Conservation (phyloP, 2,888 invertebrate genomes). For the Cremastinae sp. region DNA sequence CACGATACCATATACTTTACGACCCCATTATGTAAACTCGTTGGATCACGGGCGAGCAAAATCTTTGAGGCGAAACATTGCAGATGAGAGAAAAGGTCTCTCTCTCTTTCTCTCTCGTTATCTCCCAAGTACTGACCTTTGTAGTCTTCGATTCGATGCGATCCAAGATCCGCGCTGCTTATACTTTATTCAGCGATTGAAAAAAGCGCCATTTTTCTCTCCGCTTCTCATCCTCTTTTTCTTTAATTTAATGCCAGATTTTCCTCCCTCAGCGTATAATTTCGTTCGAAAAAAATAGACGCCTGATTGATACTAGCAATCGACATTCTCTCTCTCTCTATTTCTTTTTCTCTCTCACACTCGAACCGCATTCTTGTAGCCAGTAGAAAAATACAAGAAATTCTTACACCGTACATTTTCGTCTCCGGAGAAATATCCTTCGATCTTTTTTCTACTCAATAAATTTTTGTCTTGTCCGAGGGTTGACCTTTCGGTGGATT, state of each 20-base stretch:
- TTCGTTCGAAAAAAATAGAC: conserved; percentile 40
- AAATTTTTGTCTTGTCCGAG: conserved; percentile 28
- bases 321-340: conserved; percentile 26
- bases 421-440: conserved; percentile 11
- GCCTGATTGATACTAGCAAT: conserved; percentile 46
- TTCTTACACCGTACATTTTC: conserved; percentile 40
- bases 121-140: conserved; percentile 54
- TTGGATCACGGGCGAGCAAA: conserved; percentile 48
- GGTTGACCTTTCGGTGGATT: conserved; percentile 41
- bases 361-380: conserved; percentile 37
- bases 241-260: conserved; percentile 2
- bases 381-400: conserved; percentile 36
- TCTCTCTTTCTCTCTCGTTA: conserved; percentile 38
- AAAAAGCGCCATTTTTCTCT: no score
- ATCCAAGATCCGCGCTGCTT: conserved; percentile 17
- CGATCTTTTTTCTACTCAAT: conserved; percentile 4
- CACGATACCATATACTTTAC: conserved; percentile 60
- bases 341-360: conserved; percentile 32
- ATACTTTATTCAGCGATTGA: conserved; percentile 4
- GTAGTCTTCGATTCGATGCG: conserved; percentile 50
- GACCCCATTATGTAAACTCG: conserved; percentile 65
- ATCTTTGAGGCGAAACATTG: conserved; percentile 42
- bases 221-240: conserved; percentile 2
- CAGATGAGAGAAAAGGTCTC: conserved; percentile 29
- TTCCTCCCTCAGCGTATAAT: conserved; percentile 31